Evolutionary conservation across 2,797 vertebrate species (phyloP).

Genomic region (Myotis myotis): DNA sequence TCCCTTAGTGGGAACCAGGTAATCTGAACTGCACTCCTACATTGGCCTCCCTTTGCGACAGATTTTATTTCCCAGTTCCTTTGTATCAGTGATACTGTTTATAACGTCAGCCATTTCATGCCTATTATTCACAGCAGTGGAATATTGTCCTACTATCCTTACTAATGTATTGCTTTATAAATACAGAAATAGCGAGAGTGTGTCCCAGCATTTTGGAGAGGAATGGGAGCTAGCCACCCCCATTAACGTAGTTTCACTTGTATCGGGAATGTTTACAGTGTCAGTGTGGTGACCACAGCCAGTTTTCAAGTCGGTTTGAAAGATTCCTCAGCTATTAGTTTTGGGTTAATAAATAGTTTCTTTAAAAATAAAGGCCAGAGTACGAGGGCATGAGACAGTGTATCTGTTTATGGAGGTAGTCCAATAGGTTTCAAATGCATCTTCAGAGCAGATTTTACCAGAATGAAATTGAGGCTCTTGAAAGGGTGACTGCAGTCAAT

Average conservation of each 20-base stretch:
- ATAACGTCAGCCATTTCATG: neutral
- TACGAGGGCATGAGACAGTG: neutral
- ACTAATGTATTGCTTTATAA: neutral
- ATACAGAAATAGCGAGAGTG: neutral
- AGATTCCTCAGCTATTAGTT: neutral
- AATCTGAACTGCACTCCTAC: slow-evolving; percentile 54
- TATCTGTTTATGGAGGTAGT: neutral
- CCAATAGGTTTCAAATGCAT: neutral
- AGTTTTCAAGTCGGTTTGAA: neutral
- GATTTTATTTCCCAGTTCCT: slow-evolving; percentile 25
- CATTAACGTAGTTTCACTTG: neutral
- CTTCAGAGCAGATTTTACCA: neutral
- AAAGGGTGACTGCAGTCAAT: neutral
- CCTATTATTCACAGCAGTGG: neutral
- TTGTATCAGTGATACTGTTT: slow-evolving; percentile 49
- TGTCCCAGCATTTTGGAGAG: neutral
- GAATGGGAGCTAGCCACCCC: neutral
- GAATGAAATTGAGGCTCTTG: neutral
- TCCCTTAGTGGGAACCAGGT: slow-evolving; percentile 35
- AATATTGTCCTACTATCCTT: neutral
- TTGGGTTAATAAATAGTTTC: slow-evolving; percentile 14
- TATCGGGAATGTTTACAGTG: neutral
- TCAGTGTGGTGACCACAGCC: no score
- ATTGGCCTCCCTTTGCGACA: slow-evolving; percentile 6
- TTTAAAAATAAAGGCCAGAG: neutral